Evolutionary conservation across 2,113 vertebrate genomes (phyloP).

Genomic region (Rhynchopsitta pachyrhyncha): DNA sequence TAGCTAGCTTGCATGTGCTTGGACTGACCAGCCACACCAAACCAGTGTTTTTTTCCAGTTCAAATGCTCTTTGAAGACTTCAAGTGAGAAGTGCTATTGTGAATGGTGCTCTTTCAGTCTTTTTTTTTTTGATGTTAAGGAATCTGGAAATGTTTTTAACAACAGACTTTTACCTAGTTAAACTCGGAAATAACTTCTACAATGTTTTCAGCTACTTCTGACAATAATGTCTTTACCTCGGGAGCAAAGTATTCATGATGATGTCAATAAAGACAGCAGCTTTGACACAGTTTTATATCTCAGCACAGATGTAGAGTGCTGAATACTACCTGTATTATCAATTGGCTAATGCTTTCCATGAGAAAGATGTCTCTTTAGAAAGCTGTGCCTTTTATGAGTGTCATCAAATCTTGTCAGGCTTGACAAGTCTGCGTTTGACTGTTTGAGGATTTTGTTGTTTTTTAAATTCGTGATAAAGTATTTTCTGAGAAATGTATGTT

Average conservation of each 20-base stretch:
- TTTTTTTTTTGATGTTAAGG: neutral
- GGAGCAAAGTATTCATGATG: neutral
- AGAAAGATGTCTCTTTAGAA: slow-evolving; percentile 36
- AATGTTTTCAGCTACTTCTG: slow-evolving; percentile 7
- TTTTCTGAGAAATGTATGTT: neutral
- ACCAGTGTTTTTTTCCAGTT: neutral
- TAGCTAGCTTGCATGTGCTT: too few relatives aligned
- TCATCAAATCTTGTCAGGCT: slow-evolving; percentile 37
- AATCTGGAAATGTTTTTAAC: neutral
- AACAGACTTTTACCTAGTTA: neutral
- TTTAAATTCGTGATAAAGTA: neutral
- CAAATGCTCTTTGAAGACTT: neutral
- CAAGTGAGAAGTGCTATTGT: fast-evolving
- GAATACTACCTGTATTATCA: slow-evolving; percentile 40
- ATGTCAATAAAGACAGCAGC: slow-evolving; percentile 33
- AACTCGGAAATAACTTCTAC: neutral
- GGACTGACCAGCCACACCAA: neutral
- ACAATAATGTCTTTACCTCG: neutral
- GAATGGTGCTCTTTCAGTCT: neutral
- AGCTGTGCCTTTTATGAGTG: slow-evolving; percentile 34
- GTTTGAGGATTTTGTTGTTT: slow-evolving; percentile 3
- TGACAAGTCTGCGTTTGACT: neutral
- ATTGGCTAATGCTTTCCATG: neutral
- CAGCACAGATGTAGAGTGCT: slow-evolving; percentile 2
- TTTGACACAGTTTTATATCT: slow-evolving; percentile 50